phyloP scores from a whole-genome alignment of 2,888 invertebrate species.

The Drosophila algonquin region DNA sequence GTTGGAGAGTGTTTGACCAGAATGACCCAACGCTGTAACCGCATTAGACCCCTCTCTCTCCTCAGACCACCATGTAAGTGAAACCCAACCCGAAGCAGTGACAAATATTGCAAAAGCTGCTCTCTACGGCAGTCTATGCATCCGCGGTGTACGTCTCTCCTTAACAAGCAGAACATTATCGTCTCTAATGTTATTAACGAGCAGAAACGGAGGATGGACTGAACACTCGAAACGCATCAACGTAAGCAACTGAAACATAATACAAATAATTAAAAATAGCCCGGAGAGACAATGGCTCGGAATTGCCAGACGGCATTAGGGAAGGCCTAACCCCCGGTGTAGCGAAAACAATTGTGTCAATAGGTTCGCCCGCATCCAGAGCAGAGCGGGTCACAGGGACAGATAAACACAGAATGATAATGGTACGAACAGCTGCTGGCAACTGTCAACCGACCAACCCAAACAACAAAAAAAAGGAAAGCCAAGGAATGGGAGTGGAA shows the following conservation, averaged over 20 bases:
- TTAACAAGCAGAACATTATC: conserved; percentile 48
- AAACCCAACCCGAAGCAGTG: conserved; percentile 50
- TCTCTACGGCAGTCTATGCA: conserved; percentile 1
- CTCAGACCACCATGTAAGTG: conserved; percentile 39
- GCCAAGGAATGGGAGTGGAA: conserved; percentile 1
- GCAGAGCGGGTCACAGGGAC: conserved; percentile 31
- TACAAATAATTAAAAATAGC: conserved; percentile 79
- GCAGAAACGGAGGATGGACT: conserved; percentile 35
- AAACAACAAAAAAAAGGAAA: conserved; percentile 2
- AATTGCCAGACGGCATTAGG: conserved; percentile 29
- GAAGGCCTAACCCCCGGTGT: conserved; percentile 41
- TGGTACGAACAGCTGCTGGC: conserved; percentile 61
- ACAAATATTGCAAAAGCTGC: conserved; percentile 67
- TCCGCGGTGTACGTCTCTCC: conserved; percentile 2
- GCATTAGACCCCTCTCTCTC: conserved; percentile 50
- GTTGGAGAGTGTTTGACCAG: conserved; percentile 23
- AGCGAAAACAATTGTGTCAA: conserved; percentile 76
- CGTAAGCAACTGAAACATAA: conserved; percentile 71
- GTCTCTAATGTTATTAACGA: conserved; percentile 62
- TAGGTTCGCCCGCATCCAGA: conserved; percentile 72
- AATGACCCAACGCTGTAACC: conserved; percentile 67
- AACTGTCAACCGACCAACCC: conserved; percentile 3
- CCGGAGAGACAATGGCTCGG: conserved; percentile 52
- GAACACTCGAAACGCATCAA: conserved; percentile 42
- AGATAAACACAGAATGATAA: conserved; percentile 72